These are phyloP conservation scores for Lathronympha strigana DNA, from an alignment of 2,888 invertebrate genomes.

Conservation along the genomic window DNA sequence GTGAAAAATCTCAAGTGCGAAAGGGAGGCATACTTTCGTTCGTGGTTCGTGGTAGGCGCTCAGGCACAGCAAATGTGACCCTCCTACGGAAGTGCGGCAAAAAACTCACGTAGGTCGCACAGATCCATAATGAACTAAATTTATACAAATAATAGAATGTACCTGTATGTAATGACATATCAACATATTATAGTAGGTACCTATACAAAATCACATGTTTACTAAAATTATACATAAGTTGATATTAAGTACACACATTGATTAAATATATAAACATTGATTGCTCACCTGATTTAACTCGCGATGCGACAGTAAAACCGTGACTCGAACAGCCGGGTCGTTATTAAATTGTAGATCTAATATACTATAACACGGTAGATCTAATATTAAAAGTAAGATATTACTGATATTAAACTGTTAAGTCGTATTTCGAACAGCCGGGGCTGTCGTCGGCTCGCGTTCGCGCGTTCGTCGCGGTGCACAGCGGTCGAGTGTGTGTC, in stretches of 20 bases:
- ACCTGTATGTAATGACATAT: no score
- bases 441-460: constrained; percentile 73
- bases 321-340: constrained; percentile 15
- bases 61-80: no score
- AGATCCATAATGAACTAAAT: no score
- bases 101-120: no score
- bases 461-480: constrained; percentile 76
- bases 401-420: constrained; percentile 48
- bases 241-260: not conserved
- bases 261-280: not conserved
- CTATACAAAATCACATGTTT: no score
- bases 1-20: no score
- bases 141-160: no score
- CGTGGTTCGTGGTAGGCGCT: no score
- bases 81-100: no score
- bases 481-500: constrained; percentile 80
- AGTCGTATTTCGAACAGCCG: constrained; percentile 73
- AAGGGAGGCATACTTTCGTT: no score
- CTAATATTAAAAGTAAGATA: constrained; percentile 22
- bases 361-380: no score
- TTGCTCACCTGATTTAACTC: constrained; percentile 22
- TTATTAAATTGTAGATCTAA: constrained; percentile 6
- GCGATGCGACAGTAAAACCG: constrained; percentile 4
- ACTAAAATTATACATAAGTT: not conserved
- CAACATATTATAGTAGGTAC: no score